phyloP scores from a whole-genome alignment of 2,888 invertebrate species.

The Cephus spinipes region DNA sequence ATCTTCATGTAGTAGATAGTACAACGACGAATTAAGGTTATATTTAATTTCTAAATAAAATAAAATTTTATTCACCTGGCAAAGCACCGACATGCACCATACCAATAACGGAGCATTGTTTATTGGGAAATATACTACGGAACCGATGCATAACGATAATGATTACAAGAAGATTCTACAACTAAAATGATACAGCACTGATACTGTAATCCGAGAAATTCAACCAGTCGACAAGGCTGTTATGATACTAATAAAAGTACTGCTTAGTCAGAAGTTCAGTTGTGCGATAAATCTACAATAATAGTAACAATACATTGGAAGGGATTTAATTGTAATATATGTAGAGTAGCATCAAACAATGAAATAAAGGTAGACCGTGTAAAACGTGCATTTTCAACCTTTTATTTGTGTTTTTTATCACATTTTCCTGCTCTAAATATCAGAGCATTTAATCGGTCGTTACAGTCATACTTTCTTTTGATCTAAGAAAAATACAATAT shows the following conservation, averaged over 20 bases:
- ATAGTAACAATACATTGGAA: background rate
- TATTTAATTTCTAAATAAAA: background rate
- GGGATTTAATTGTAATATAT: background rate
- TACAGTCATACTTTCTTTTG: constrained; percentile 20
- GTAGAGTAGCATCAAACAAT: background rate
- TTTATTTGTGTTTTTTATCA: constrained; percentile 24
- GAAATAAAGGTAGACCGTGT: background rate
- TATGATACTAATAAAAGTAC: background rate
- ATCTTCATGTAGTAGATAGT: background rate
- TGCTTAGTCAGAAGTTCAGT: background rate
- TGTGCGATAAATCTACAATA: background rate
- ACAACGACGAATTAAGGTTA: background rate
- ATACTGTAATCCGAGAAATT: background rate
- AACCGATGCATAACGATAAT: constrained; percentile 65
- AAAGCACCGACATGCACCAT: constrained; percentile 79
- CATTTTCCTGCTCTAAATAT: constrained; percentile 21
- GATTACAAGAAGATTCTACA: background rate
- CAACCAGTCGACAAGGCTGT: background rate
- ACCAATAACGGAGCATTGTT: constrained; percentile 72
- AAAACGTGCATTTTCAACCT: constrained; percentile 16
- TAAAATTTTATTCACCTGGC: constrained; percentile 70
- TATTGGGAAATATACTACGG: constrained; percentile 63
- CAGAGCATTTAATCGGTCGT: constrained; percentile 19
- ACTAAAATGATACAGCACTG: background rate
- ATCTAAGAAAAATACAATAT: constrained; percentile 26